Evolutionary conservation across 2,113 vertebrate species (phyloP).

Genomic region (Candoia aspera): DNA sequence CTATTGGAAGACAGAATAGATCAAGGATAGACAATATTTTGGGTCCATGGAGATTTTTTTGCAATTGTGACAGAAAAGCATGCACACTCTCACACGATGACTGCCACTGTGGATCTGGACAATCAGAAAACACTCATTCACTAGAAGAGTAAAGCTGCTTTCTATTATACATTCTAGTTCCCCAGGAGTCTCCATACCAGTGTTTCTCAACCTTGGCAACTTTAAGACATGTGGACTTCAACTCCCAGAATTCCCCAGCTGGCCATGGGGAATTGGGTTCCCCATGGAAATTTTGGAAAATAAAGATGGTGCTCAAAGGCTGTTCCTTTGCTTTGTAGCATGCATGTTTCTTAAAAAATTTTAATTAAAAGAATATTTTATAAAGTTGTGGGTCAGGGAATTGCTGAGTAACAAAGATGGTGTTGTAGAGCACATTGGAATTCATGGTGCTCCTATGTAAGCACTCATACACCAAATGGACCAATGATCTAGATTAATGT

Average conservation of each 20-base stretch:
- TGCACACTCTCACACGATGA: not conserved
- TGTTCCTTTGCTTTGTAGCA: too few relatives aligned
- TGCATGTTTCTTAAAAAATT: too few relatives aligned
- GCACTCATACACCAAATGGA: too few relatives aligned
- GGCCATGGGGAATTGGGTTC: not conserved
- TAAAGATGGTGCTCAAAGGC: too few relatives aligned
- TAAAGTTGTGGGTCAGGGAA: too few relatives aligned
- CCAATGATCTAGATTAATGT: not conserved
- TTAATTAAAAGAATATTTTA: too few relatives aligned
- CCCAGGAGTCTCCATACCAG: not conserved
- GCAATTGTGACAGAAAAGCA: not conserved
- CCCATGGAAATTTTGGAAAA: not conserved
- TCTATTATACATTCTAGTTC: not conserved
- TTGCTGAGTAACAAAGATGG: too few relatives aligned
- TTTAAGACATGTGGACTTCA: not conserved
- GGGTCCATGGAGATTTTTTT: not conserved
- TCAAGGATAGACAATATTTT: not conserved
- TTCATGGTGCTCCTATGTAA: not conserved
- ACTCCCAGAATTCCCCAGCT: conserved; percentile 19
- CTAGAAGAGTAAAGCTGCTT: not conserved
- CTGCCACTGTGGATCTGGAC: not conserved
- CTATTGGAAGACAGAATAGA: not conserved
- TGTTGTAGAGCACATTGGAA: too few relatives aligned
- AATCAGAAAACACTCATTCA: not conserved
- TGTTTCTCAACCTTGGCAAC: not conserved